phyloP scores from a whole-genome alignment of 1,140 invertebrate species.

The Calosoma granatense region DNA sequence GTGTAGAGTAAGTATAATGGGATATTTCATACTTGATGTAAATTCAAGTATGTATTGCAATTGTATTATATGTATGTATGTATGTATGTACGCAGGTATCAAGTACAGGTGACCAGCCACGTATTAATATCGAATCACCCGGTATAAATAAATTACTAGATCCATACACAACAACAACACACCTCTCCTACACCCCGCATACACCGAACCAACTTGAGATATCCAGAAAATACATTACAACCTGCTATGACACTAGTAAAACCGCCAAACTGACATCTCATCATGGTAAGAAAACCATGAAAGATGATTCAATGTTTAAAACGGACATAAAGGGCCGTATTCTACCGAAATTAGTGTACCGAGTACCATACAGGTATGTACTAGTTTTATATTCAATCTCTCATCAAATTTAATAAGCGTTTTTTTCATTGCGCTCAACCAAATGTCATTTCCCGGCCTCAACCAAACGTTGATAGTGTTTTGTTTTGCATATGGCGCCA shows the following conservation, averaged over 20 bases:
- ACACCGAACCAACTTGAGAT: constrained; percentile 21
- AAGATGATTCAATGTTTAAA: constrained; percentile 17
- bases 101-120: constrained; percentile 25
- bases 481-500: no score
- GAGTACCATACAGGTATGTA: background rate
- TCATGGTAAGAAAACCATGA: constrained; percentile 9
- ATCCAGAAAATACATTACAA: constrained; percentile 27
- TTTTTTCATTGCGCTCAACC: no score
- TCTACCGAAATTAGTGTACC: constrained; percentile 13
- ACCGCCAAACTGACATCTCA: background rate
- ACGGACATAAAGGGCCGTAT: constrained; percentile 9
- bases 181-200: constrained; percentile 24
- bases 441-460: no score
- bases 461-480: no score
- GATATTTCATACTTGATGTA: no score
- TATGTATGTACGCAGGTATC: constrained; percentile 19
- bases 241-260: constrained; percentile 25
- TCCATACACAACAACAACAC: constrained; percentile 30
- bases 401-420: background rate
- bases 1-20: no score
- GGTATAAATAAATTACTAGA: constrained; percentile 30
- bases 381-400: background rate
- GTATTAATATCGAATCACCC: constrained; percentile 24
- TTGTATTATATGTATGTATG: no score
- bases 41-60: no score